Evolutionary conservation across 2,888 invertebrate species (phyloP).

Genomic region (Rotaria sp.): DNA sequence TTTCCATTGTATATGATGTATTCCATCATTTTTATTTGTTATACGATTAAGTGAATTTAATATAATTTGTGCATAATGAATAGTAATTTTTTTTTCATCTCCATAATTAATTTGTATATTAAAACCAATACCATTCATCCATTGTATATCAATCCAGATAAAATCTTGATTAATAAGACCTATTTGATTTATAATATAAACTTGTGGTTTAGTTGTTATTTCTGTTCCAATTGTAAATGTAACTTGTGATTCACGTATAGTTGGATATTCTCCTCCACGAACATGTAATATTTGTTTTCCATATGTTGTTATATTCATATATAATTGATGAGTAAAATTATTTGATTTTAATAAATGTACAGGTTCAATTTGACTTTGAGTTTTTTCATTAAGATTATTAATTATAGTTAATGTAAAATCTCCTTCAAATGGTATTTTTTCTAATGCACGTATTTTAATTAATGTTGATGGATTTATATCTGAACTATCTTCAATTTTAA

Average conservation of each 20-base stretch:
- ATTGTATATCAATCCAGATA: slow-evolving; percentile 21
- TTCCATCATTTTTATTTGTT: neutral
- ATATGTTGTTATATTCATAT: slow-evolving; percentile 13
- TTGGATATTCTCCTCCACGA: neutral
- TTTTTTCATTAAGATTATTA: neutral
- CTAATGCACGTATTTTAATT: neutral
- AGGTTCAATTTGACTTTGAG: neutral
- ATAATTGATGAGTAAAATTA: slow-evolving; percentile 12
- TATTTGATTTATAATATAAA: neutral
- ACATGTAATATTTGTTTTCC: slow-evolving; percentile 15
- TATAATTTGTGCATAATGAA: neutral
- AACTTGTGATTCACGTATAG: neutral
- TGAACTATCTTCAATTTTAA: neutral
- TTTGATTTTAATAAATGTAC: neutral
- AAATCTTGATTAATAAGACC: neutral
- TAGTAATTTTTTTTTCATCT: neutral
- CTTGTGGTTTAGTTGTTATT: neutral
- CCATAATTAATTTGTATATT: neutral
- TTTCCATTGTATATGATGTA: neutral
- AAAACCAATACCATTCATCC: neutral
- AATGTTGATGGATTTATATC: neutral
- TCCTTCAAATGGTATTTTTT: neutral
- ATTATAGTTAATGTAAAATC: neutral
- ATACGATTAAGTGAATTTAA: neutral
- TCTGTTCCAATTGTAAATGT: neutral